Evolutionary conservation across 2,113 vertebrate species (phyloP), one percentile per base, ranked within the genome.

Genomic region (Oplegnathus fasciatus): DNA sequence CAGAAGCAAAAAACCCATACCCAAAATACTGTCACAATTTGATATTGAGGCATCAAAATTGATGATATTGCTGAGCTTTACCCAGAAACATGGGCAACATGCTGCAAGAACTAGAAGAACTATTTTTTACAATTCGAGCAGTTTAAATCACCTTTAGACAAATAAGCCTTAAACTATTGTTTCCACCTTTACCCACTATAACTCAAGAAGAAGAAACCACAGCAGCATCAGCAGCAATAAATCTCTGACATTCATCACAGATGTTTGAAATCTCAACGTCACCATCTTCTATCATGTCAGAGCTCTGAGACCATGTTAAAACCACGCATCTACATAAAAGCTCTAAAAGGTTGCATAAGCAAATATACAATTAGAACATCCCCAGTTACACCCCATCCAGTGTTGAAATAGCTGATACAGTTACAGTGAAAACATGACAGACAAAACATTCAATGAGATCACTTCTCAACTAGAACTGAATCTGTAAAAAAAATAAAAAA

Each of bases 231-330:
- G 28, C 66, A 61, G 26, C 11, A 78, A 28, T 17, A 69, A 15
- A 68, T 77, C 66, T 67, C 28, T 14, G 18, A 54, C 42, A 14
- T 64, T 32, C 58, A 73, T 8, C 3, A 0, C 7, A 30, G 40
- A 75, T 67, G 0, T 60, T 52, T 61, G 20, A 67, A 54, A 73
- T 44, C 73, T 71, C 50, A 18, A 52, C 26, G 66, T 30, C 68
- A 60, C 66, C 69, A 26, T 44, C 40, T 40, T 75, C 42, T 24
- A 37, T 44, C 54, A n/a, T 64, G 24, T 60, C 58, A 26, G 50
- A 77, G 30, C 64, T 73, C 44, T 46, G 14, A 82, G 37, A 69
- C 32, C 50, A 68, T 20, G 5, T 9, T 46, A 20, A 40, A 30
- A 40, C 3, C 44, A 67, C 17, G n/a, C 8, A 68, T 34, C 37